Percentiles rank a stretch among this genome's conserved stretches.
Conservation (phyloP, 2,888 invertebrate species). For the Hermaeophaga mercurialis region DNA sequence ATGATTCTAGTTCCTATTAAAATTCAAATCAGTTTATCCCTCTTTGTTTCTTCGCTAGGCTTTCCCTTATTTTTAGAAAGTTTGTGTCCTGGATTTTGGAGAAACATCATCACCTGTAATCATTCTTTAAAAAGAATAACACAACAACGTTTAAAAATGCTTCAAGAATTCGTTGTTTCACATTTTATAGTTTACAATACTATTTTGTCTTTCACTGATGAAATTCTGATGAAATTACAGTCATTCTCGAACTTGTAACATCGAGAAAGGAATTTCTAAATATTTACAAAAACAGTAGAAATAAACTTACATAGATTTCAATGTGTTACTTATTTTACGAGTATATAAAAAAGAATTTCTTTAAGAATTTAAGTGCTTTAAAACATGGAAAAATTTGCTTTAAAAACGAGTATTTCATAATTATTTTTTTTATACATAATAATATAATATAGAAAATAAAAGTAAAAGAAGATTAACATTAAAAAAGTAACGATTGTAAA, state of each 20-base stretch:
- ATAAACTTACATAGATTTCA: slow-evolving; percentile 9
- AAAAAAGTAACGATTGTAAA: too few species aligned
- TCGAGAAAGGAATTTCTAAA: slow-evolving; percentile 21
- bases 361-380: neutral
- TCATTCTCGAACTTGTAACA: slow-evolving; percentile 22
- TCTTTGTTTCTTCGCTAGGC: too few species aligned
- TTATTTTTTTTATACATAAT: too few species aligned
- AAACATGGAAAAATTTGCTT: too few species aligned
- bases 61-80: too few species aligned
- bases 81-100: too few species aligned
- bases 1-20: too few species aligned
- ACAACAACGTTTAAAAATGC: slow-evolving; percentile 1
- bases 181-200: slow-evolving; percentile 10
- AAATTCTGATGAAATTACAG: slow-evolving; percentile 18
- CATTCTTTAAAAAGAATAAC: neutral
- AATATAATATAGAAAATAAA: too few species aligned
- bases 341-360: slow-evolving; percentile 10
- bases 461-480: too few species aligned
- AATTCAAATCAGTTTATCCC: too few species aligned
- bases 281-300: slow-evolving; percentile 23
- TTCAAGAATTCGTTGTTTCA: slow-evolving; percentile 12
- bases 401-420: too few species aligned
- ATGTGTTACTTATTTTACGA: slow-evolving; percentile 9
- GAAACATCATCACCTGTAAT: slow-evolving; percentile 13
- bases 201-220: slow-evolving; percentile 17